Base-by-base conservation (phyloP, 2,888 invertebrate genomes). In the Octodonta nipae region DNA sequence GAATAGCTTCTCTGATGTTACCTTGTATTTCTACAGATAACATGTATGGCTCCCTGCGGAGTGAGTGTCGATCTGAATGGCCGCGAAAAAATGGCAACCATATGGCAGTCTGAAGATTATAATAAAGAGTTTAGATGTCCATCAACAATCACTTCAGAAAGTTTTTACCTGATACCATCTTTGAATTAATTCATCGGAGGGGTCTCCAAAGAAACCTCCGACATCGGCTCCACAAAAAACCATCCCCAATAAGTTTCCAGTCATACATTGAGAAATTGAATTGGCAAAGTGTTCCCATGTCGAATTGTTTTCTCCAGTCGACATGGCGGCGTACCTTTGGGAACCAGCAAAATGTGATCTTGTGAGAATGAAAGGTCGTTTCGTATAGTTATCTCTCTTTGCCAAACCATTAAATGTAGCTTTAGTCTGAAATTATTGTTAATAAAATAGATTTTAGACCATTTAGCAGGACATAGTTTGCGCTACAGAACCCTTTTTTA, bases 291-390 rank as follows among this genome's bases (percentile, higher is more conserved):
- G 91, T 3, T 73, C 70, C 95, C 95, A 98, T 13, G 88, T 84
- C 0, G 86, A 92, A 28, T 70, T 65, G 58, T 96, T 98, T 61
- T 98, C 96, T 0, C 96, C 96, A 0, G 95, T 98, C 96, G 96
- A 98, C 11, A 93, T 78, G 1, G 91, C 83, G 0, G 82, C 74
- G 50, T 70, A 85, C 56, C 89, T 73, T 62, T 98, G 96, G 0
- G 85, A 77, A 1, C 96, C 96, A 5, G 89, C 79, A 60, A 89
- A 98, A 50, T 83, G 77, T 0, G 91, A 76, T 15, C 96, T 66
- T 0, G 89, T 80, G 5, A 96, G 66, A 34, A 96, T 77, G 59
- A 98, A 98, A 0, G 95, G 92, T 16, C 96, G 67, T 25, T 38
- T 27, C 2, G 25, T 41, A 40, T 75, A 69, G 0, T 75, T 70